phyloP scores from a whole-genome alignment of 2,797 vertebrate species.

The Xenops minutus region DNA sequence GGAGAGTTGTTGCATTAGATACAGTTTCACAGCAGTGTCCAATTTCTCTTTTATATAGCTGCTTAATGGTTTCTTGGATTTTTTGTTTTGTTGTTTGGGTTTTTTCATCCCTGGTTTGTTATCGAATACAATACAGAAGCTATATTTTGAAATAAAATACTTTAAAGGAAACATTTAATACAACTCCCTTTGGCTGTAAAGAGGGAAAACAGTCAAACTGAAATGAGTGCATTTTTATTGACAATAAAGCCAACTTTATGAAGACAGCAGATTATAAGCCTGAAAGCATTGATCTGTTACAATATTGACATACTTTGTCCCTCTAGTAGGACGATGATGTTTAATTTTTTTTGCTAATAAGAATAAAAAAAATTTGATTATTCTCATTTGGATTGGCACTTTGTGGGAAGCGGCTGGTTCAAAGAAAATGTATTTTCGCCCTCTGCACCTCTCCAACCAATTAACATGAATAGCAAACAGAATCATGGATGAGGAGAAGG shows the following conservation, averaged over 20 bases:
- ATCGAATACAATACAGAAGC: not conserved
- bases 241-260: not conserved
- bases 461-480: not conserved
- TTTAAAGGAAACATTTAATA: not conserved
- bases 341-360: not conserved
- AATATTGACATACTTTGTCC: not conserved
- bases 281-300: not conserved
- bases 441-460: accelerated
- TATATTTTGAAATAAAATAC: not conserved
- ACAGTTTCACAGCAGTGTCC: conserved; percentile 21
- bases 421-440: not conserved
- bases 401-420: not conserved
- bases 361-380: not conserved
- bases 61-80: not conserved
- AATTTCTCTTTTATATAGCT: conserved; percentile 13
- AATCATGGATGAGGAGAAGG: not conserved
- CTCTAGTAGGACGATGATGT: not conserved
- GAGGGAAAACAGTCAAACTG: not conserved
- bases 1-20: not conserved
- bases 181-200: not conserved
- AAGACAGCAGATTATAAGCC: not conserved
- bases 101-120: not conserved
- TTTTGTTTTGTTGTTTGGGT: accelerated
- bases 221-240: not conserved
- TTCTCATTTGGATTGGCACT: not conserved